Evolutionary conservation across 2,888 invertebrate species (phyloP).

Genomic region (Dolichomitus sp.): DNA sequence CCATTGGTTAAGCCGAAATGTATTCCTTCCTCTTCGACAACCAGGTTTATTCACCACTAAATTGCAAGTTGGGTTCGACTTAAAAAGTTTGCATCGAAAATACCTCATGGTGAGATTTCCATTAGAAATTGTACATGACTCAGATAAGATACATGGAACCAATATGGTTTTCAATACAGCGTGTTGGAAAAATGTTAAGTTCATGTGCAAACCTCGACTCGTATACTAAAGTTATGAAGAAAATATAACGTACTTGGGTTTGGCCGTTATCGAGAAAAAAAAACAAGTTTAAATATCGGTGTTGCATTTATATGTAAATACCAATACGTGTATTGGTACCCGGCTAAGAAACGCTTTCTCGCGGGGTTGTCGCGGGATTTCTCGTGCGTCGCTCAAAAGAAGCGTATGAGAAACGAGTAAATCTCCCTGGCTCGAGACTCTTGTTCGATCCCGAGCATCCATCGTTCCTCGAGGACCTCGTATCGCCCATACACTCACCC

Average conservation of each 20-base stretch:
- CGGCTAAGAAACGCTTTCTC: neutral
- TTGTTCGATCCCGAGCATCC: neutral
- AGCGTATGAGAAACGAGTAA: conserved; percentile 26
- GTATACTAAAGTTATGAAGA: neutral
- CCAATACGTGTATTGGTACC: neutral
- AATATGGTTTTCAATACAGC: neutral
- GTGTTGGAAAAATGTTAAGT: no score
- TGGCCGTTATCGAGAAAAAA: neutral
- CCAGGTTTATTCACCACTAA: neutral
- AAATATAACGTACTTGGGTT: neutral
- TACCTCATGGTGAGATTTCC: neutral
- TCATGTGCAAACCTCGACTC: neutral
- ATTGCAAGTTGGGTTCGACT: neutral
- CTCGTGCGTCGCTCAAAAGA: neutral
- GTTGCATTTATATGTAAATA: neutral
- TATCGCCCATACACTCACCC: conserved; percentile 24
- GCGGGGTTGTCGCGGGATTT: conserved; percentile 5
- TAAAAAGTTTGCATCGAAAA: neutral
- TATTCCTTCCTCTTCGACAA: conserved; percentile 11
- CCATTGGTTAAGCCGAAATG: neutral
- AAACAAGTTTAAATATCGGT: neutral
- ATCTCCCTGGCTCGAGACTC: conserved; percentile 25
- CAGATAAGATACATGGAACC: neutral
- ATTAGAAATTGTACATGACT: neutral
- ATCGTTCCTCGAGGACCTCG: conserved; percentile 10